Evolutionary conservation across 2,888 invertebrate species (phyloP).

Genomic region (Cecidostiba fungosa): DNA sequence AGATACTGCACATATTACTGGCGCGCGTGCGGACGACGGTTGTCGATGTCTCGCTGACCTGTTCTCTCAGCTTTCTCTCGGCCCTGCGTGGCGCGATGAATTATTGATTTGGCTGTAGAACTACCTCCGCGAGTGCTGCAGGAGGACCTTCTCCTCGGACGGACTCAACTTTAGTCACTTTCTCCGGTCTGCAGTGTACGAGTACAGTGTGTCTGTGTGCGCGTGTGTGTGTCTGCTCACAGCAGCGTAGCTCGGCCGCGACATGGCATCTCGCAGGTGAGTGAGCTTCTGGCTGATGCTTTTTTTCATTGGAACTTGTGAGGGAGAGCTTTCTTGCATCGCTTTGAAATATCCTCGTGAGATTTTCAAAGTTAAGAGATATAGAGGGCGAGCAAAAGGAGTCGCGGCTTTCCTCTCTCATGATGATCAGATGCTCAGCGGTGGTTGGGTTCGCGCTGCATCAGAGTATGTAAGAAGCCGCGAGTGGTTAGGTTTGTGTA

Average conservation of each 20-base stretch:
- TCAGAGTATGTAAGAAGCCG: no score
- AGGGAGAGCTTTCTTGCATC: not conserved
- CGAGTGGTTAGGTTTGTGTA: no score
- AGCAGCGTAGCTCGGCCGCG: slow-evolving; percentile 64
- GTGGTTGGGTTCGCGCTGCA: not conserved
- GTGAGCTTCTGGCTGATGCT: slow-evolving; percentile 60
- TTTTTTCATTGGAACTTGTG: not conserved
- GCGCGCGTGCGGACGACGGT: no score
- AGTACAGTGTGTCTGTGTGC: not conserved
- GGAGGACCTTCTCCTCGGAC: not conserved
- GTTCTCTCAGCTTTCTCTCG: no score
- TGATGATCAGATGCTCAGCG: not conserved
- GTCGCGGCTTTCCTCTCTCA: not conserved
- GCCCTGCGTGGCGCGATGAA: slow-evolving; percentile 25
- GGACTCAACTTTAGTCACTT: not conserved
- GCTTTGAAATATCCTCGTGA: not conserved
- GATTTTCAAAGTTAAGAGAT: not conserved
- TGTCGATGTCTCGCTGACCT: no score
- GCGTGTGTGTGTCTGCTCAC: not conserved
- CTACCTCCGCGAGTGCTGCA: not conserved
- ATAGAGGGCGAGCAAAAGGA: no score
- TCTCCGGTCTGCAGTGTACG: not conserved
- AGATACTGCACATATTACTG: no score
- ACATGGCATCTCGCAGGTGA: slow-evolving; percentile 80
- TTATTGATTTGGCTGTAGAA: slow-evolving; percentile 43